Evolutionary conservation across 92 coral and sea anemone species (phyloP).

Genomic region (Hydrozoanthus gracilis): DNA sequence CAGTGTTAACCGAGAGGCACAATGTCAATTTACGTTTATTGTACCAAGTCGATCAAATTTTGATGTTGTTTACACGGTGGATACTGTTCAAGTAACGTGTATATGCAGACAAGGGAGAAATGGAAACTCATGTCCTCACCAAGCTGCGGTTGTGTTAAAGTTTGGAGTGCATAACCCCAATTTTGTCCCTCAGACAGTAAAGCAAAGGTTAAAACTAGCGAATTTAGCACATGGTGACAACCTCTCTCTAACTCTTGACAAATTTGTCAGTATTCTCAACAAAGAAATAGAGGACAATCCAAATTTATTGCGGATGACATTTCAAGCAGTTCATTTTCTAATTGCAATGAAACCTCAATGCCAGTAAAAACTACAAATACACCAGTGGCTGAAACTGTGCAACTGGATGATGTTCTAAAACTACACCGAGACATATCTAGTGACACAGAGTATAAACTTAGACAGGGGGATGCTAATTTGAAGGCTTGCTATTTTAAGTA

Average conservation of each 20-base stretch:
- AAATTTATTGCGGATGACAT: constrained; percentile 18
- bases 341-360: not conserved
- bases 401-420: constrained; percentile 50
- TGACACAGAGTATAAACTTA: constrained; percentile 61
- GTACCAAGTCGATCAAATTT: constrained; percentile 51
- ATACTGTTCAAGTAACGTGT: constrained; percentile 50
- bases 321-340: not conserved
- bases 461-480: constrained; percentile 62
- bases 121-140: constrained; percentile 67
- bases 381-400: constrained; percentile 23
- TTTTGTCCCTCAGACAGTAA: constrained; percentile 58
- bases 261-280: constrained; percentile 60
- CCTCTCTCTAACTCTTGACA: constrained; percentile 22
- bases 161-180: constrained; percentile 57
- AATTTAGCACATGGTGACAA: constrained; percentile 58
- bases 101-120: constrained; percentile 56
- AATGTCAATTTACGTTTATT: constrained; percentile 46
- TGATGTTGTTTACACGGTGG: constrained; percentile 37
- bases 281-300: constrained; percentile 58
- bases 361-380: constrained; percentile 18
- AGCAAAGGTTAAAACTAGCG: constrained; percentile 61
- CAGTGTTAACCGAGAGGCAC: constrained; percentile 41
- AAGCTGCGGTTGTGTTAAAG: constrained; percentile 68
- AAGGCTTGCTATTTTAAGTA: constrained; percentile 55
- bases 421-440: constrained; percentile 62